A percentile compares a stretch with the other conserved stretches of the same genome.
phyloP scores from a whole-genome alignment of 2,888 invertebrate genomes.

The Deilephila elpenor region DNA sequence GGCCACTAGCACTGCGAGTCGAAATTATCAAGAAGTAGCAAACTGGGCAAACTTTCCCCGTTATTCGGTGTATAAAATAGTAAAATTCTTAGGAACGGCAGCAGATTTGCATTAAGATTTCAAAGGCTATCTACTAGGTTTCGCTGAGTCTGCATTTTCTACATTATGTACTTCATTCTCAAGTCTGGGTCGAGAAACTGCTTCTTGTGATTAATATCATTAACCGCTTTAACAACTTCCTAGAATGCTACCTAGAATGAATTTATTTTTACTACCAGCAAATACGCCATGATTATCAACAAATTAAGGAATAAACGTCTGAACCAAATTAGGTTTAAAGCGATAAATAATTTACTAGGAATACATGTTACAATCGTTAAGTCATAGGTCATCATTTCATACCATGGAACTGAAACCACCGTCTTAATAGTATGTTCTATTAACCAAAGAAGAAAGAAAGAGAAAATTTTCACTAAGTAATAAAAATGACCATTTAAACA shows the following conservation, averaged over 20 bases:
- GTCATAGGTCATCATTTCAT: not conserved
- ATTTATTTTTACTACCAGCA: not conserved
- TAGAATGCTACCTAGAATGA: not conserved
- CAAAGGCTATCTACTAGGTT: slow-evolving; percentile 25
- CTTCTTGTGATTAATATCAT: slow-evolving; percentile 24
- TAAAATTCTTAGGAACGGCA: slow-evolving; percentile 16
- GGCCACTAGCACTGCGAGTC: not conserved
- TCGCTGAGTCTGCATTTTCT: slow-evolving; percentile 25
- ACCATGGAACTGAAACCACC: not conserved
- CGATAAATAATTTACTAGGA: too few relatives aligned
- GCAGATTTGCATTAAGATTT: slow-evolving; percentile 26
- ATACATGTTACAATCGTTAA: too few relatives aligned
- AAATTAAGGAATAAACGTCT: too few relatives aligned
- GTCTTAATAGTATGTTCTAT: not conserved
- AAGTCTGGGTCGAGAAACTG: slow-evolving; percentile 23
- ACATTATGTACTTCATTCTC: slow-evolving; percentile 6
- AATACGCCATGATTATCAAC: too few relatives aligned
- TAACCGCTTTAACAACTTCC: slow-evolving; percentile 8
- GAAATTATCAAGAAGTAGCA: slow-evolving; percentile 9
- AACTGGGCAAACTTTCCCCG: slow-evolving; percentile 18
- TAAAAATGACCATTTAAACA: not conserved
- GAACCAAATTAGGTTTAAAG: too few relatives aligned
- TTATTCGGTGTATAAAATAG: slow-evolving; percentile 23
- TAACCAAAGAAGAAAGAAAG: too few relatives aligned
- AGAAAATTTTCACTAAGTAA: not conserved